Evolutionary conservation across 2,797 vertebrate genomes (phyloP).

Genomic region (Myoxocephalus aenaeus): DNA sequence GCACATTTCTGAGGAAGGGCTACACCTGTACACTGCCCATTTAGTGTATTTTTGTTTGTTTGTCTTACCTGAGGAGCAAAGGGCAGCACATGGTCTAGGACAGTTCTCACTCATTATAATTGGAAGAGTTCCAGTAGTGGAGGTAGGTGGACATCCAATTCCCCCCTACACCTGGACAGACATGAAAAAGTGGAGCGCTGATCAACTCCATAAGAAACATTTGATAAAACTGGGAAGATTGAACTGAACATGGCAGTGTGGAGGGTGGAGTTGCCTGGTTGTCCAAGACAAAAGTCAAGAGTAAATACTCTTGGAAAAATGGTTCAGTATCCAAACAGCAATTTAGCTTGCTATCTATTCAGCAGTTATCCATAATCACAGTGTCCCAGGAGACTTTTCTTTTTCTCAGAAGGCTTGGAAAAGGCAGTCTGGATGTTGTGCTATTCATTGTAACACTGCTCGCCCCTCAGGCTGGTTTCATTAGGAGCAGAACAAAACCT

Average conservation of each 20-base stretch:
- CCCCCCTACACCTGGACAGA: slow-evolving; percentile 87
- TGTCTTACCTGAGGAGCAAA: slow-evolving; percentile 87
- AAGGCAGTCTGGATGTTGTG: slow-evolving; percentile 15
- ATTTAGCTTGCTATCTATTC: slow-evolving; percentile 36
- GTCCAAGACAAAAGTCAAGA: neutral
- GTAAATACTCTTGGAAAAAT: slow-evolving; percentile 31
- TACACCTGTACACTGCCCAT: neutral
- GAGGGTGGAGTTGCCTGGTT: neutral
- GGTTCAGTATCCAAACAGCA: neutral
- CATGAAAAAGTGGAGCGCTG: neutral
- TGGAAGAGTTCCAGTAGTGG: slow-evolving; percentile 88
- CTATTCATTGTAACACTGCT: slow-evolving; percentile 23
- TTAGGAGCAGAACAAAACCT: slow-evolving; percentile 43
- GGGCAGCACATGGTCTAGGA: slow-evolving; percentile 84
- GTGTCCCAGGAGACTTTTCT: neutral
- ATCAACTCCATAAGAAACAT: neutral
- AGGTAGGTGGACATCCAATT: slow-evolving; percentile 93
- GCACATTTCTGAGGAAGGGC: neutral
- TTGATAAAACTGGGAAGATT: neutral
- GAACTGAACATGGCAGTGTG: neutral
- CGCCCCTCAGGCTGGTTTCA: slow-evolving; percentile 34
- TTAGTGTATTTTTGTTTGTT: neutral
- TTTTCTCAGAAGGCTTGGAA: slow-evolving; percentile 24
- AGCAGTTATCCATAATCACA: slow-evolving; percentile 6
- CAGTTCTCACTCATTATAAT: slow-evolving; percentile 84